Evolutionary conservation across 2,797 vertebrate genomes (phyloP).

Genomic region (Rhodeus uyekii): DNA sequence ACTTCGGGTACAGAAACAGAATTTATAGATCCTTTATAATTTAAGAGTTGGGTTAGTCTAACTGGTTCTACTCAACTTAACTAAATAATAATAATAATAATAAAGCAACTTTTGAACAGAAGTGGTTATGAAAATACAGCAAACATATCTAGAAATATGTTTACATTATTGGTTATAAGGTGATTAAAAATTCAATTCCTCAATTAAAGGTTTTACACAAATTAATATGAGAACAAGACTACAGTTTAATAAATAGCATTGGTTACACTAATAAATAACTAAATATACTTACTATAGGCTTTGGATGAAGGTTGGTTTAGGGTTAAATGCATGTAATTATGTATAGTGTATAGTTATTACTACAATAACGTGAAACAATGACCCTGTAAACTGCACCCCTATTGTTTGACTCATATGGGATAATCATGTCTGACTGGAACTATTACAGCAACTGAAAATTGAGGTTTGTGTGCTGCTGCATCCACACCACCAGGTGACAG

Average conservation of each 20-base stretch:
- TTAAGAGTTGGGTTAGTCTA: no score
- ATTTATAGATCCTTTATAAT: no score
- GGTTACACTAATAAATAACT: no score
- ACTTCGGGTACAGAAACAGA: no score
- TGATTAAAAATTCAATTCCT: background rate
- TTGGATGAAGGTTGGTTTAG: no score
- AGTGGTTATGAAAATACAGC: background rate
- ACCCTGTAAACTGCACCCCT: no score
- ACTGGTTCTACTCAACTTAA: no score
- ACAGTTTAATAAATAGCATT: background rate
- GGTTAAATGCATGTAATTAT: no score
- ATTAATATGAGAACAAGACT: background rate
- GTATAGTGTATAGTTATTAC: no score
- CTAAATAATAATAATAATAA: no score
- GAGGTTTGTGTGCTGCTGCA: background rate
- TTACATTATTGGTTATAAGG: background rate
- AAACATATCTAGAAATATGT: background rate
- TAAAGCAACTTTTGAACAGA: background rate
- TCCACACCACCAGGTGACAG: constrained; percentile 10
- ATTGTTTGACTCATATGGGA: background rate
- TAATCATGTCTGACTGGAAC: background rate
- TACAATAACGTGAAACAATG: no score
- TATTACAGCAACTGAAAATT: background rate
- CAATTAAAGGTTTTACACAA: background rate
- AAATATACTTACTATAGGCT: no score